Evolutionary conservation across 2,888 invertebrate genomes (phyloP).

Genomic region (Tetragonisca angustula): DNA sequence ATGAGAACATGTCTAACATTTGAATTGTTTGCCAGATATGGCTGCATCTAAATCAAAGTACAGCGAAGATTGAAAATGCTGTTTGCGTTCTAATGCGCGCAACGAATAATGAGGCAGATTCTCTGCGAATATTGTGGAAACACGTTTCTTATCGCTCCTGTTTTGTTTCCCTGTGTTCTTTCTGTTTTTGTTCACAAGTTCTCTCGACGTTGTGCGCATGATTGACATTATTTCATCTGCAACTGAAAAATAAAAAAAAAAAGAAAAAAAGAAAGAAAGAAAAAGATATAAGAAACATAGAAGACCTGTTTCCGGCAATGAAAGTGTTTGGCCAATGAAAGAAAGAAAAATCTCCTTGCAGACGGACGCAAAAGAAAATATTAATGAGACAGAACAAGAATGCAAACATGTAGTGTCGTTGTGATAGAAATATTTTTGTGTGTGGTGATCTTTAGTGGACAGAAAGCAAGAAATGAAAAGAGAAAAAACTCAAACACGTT

Average conservation of each 20-base stretch:
- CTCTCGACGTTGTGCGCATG: constrained; percentile 56
- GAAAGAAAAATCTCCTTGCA: constrained; percentile 21
- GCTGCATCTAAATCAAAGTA: constrained; percentile 77
- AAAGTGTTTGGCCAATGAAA: constrained; percentile 1
- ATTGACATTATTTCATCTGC: constrained; percentile 39
- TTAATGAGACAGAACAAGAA: background rate
- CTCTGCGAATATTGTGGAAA: constrained; percentile 51
- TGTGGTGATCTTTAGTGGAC: constrained; percentile 50
- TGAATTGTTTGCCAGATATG: constrained; percentile 79
- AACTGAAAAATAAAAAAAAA: background rate
- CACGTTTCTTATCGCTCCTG: constrained; percentile 52
- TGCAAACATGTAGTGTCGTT: constrained; percentile 50
- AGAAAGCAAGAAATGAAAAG: constrained; percentile 21
- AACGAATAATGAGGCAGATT: constrained; percentile 48
- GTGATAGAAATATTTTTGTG: constrained; percentile 59
- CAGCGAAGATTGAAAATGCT: constrained; percentile 65
- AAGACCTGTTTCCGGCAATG: constrained; percentile 42
- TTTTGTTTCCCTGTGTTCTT: constrained; percentile 55
- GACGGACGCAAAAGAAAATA: constrained; percentile 25
- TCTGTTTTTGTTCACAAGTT: constrained; percentile 38
- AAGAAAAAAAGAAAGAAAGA: background rate
- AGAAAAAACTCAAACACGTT: constrained; percentile 5
- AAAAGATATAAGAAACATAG: constrained; percentile 8
- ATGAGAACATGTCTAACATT: constrained; percentile 64
- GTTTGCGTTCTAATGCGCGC: constrained; percentile 59